Conservation (phyloP, 2,797 vertebrate genomes). For the Hippopotamyrus pictus region DNA sequence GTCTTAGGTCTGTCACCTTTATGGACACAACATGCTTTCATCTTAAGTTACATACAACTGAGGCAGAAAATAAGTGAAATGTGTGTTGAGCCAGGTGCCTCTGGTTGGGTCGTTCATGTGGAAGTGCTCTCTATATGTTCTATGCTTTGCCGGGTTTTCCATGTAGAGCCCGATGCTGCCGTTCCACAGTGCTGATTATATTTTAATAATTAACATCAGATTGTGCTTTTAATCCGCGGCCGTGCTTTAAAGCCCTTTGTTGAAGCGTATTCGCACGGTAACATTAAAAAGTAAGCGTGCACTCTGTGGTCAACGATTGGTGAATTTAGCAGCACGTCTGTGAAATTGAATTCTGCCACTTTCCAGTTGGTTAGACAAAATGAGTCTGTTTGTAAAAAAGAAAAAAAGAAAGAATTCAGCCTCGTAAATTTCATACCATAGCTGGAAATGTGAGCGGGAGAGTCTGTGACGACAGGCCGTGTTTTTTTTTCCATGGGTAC, state of each 20-base stretch:
- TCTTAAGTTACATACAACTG: background rate
- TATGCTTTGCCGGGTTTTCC: background rate
- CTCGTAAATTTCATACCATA: background rate
- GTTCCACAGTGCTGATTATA: background rate
- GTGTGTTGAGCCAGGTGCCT: background rate
- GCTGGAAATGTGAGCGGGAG: background rate
- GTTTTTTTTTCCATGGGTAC: background rate
- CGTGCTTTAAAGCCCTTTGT: background rate
- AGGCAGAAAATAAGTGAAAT: background rate
- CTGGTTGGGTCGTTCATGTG: background rate
- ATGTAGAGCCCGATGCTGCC: too few species aligned
- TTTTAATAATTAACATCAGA: background rate
- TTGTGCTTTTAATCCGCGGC: background rate
- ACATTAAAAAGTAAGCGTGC: background rate
- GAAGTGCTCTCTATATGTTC: background rate
- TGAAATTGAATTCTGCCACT: constrained; percentile 6
- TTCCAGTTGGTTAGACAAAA: constrained; percentile 2
- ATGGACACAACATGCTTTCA: background rate
- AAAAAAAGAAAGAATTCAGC: background rate
- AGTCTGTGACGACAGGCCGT: background rate
- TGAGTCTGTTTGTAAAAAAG: background rate
- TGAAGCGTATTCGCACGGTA: background rate
- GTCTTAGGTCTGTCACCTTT: background rate
- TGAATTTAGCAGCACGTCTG: background rate
- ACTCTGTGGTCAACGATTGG: background rate